Conservation (phyloP, 2,113 vertebrate species). For the Atractosteus spatula region DNA sequence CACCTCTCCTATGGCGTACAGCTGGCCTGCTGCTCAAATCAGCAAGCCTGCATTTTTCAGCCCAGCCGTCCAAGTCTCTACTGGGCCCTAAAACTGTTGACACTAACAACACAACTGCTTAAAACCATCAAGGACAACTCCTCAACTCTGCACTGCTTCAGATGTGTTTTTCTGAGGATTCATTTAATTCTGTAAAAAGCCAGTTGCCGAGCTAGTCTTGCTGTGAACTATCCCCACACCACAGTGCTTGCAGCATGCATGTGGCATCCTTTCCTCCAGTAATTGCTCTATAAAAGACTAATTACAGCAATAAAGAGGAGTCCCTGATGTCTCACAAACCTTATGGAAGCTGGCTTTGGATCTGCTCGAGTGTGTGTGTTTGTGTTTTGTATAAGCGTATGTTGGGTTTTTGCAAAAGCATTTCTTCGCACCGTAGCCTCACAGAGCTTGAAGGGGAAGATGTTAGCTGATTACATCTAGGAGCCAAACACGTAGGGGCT, state of each 20-base stretch:
- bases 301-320: slow-evolving; percentile 14
- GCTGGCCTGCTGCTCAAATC: no score
- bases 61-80: not conserved
- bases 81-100: not conserved
- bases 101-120: not conserved
- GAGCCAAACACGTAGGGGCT: no score
- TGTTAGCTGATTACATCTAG: no score
- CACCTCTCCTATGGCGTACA: no score
- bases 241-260: not conserved
- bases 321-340: slow-evolving; percentile 16
- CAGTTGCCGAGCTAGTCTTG: not conserved
- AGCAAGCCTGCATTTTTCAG: no score
- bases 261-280: not conserved
- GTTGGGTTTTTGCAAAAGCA: not conserved
- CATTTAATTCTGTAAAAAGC: not conserved
- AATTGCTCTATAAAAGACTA: slow-evolving; percentile 20
- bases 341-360: slow-evolving; percentile 3
- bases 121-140: not conserved
- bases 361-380: not conserved
- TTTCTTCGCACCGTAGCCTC: no score
- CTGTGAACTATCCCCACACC: not conserved
- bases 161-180: not conserved
- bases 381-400: not conserved
- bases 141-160: not conserved
- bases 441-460: no score